phyloP scores from a whole-genome alignment of 2,113 vertebrate species.

The Chionomys nivalis region DNA sequence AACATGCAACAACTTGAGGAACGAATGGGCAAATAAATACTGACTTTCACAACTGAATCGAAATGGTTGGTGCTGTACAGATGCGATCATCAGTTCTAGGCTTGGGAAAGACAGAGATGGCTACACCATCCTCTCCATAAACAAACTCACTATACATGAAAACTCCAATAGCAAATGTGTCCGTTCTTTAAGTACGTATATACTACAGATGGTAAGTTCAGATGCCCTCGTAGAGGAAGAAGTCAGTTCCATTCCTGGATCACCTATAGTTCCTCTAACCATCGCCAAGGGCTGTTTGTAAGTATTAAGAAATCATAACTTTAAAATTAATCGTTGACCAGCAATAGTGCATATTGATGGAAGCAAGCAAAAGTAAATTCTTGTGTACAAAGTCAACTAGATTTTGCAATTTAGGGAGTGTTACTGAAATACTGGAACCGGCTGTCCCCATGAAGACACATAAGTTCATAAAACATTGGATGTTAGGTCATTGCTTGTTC shows the following conservation, averaged over 20 bases:
- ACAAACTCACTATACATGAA: not conserved
- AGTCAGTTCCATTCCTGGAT: not conserved
- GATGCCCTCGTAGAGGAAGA: constrained; percentile 5
- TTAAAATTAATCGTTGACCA: not conserved
- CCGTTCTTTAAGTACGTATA: not conserved
- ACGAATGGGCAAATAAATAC: not conserved
- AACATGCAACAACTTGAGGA: constrained; percentile 35
- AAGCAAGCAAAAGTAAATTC: constrained; percentile 13
- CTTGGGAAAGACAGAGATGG: not conserved
- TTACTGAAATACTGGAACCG: not conserved
- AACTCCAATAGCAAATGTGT: not conserved
- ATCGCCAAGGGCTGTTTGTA: constrained; percentile 9
- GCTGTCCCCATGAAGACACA: not conserved
- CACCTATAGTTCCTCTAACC: not conserved
- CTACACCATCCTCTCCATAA: not conserved
- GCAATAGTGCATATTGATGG: not conserved
- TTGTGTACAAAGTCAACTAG: not conserved
- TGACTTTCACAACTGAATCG: constrained; percentile 41
- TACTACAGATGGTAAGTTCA: constrained; percentile 3
- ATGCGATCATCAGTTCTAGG: not conserved
- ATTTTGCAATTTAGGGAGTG: constrained; percentile 42
- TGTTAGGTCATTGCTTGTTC: not conserved
- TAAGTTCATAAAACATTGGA: constrained; percentile 12
- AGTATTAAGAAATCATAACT: not conserved
- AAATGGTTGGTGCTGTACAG: not conserved